Base-by-base conservation (phyloP, 2,797 vertebrate genomes). In the Columba guinea region DNA sequence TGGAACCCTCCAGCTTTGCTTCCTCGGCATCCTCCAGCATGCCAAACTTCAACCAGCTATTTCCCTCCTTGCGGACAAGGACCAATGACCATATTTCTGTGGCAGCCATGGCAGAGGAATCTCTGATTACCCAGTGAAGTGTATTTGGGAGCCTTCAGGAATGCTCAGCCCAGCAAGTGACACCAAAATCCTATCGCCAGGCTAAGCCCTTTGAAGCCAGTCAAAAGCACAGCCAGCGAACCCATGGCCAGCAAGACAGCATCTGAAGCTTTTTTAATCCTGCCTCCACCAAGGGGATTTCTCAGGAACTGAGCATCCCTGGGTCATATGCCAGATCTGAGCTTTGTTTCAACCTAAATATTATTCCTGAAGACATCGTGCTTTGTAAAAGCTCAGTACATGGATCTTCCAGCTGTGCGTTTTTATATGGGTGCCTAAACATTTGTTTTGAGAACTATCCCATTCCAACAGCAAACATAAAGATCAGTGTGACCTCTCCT, bases 401-500 rank as follows among this genome's bases (percentile, higher is more conserved):
- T 2, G 20, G 32, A 58, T 51, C 68, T 78, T 73, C 80, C 89
- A 10, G 6, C 64, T 65, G 58, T 17, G 34, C 0, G 0, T 39
- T 84, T 90, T 82, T 22, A 92, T 32, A 18, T 4, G 58, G 86
- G 46, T 37, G 51, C 84, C 85, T 81, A 84, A 94, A 56, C 41
- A 15, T 76, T 85, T 96, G 91, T 91, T 97, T 92, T 69, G 93
- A 95, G 94, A 95, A 53, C 79, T 64, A 21, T 17, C 63, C 59
- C 52, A 41, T 75, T 91, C 87, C 82, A 91, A 65, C 67, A 94
- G 92, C 87, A 94, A 94, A 93, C 93, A 86, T 44, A 92, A 82
- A 92, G 94, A 88, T 89, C 94, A 75, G 74, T 2, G 26, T 75
- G 96, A 96, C 95, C 94, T 94, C 90, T 68, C 91, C 93, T 97